Evolutionary conservation across 2,113 vertebrate genomes (phyloP).

Genomic region (Bostrychus sinensis): DNA sequence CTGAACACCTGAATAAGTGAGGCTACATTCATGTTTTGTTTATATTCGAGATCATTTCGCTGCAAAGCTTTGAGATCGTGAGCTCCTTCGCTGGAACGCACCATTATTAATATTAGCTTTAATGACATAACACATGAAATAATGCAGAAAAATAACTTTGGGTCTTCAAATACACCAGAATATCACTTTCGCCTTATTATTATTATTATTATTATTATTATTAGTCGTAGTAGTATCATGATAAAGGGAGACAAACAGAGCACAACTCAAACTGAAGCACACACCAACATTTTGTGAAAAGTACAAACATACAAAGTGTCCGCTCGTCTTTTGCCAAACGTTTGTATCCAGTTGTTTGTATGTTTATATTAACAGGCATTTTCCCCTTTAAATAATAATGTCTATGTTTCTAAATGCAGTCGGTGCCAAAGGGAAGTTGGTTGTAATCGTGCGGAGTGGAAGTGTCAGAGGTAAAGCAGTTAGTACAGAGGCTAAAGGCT

Average conservation of each 20-base stretch:
- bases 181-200: conserved; percentile 34
- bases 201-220: no score
- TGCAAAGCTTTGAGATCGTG: no score
- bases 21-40: no score
- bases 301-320: not conserved
- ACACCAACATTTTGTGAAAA: not conserved
- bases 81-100: no score
- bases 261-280: conserved; percentile 34
- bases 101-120: no score
- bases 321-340: not conserved
- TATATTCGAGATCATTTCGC: no score
- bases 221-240: no score
- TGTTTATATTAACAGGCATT: not conserved
- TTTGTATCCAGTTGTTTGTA: not conserved
- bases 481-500: no score
- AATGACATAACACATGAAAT: no score
- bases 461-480: conserved; percentile 2
- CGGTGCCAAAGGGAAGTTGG: conserved; percentile 31
- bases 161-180: conserved; percentile 1
- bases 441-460: conserved; percentile 27
- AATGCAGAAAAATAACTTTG: no score
- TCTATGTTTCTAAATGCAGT: not conserved
- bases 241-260: conserved; percentile 21
- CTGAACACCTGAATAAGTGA: no score
- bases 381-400: not conserved